Evolutionary conservation across 1,140 invertebrate genomes (phyloP).

Genomic region (Drosophila miranda): DNA sequence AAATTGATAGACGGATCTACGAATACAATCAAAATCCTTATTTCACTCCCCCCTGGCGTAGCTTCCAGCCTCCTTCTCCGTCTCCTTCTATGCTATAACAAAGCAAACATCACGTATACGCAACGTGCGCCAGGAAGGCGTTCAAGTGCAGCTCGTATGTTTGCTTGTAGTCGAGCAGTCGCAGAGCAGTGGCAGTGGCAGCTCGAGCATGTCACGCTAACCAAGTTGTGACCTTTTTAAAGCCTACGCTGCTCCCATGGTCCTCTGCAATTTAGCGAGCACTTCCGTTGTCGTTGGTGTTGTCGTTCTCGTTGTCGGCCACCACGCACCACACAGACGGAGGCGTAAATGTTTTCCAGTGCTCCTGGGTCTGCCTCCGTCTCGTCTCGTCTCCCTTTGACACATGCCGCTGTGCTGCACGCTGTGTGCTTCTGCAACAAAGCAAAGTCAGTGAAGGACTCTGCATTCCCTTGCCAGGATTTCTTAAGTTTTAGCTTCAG

Average conservation of each 20-base stretch:
- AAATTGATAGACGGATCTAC: background rate
- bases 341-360: constrained; percentile 5
- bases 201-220: constrained; percentile 28
- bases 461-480: too few relatives aligned
- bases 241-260: constrained; percentile 4
- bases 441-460: constrained; percentile 5
- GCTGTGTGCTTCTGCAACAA: background rate
- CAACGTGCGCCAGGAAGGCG: constrained; percentile 41
- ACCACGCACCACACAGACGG: constrained; percentile 26
- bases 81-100: constrained; percentile 21
- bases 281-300: constrained; percentile 29
- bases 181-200: constrained; percentile 7
- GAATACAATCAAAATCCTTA: too few relatives aligned
- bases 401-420: constrained; percentile 19
- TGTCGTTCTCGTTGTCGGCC: constrained; percentile 9
- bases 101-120: constrained; percentile 61
- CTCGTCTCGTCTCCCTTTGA: constrained; percentile 5
- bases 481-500: background rate
- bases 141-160: constrained; percentile 36
- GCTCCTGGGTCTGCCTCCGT: constrained; percentile 11
- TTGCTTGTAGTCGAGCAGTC: constrained; percentile 14
- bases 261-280: constrained; percentile 46
- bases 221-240: constrained; percentile 60
- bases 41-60: too few relatives aligned
- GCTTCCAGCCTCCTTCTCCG: background rate